Evolutionary conservation across 1,140 invertebrate species (phyloP), one percentile per base, ranked within the genome.

Genomic region (Aphidius ervi): DNA sequence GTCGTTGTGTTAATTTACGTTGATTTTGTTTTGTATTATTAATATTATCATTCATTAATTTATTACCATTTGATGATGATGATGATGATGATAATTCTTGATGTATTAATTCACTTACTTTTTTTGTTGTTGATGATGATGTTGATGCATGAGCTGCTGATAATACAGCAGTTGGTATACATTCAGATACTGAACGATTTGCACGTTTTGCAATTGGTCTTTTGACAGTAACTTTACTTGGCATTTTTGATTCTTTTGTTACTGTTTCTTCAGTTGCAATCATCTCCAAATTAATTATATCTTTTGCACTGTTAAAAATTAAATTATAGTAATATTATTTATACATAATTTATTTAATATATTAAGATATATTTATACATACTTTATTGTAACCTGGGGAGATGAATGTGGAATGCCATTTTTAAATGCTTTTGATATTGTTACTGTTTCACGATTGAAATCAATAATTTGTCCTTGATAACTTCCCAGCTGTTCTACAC

Each of bases 401-500:
- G 83, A 77, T 47, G 81, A 79, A 67, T 85, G 78, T 47, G 89
- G 89, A 23, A 92, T 83, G 5, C 91, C 91, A 81, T 95, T 92
- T 62, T 87, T 84, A 74, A 91, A 93, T 7, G 88, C 86, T 73
- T 91, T 87, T 9, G 81, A 83, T 41, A 95, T 81, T 4, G 88
- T 91, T 46, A 95, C 85, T 39, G 85, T 85, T 64, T 81, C 77
- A 49, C 84, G 83, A 65, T 90, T 87, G 9, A 92, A 87, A 69
- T 86, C 83, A 31, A 84, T 74, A 58, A 95, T 92, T 68, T 89
- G 86, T 20, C 93, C 93, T 74, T 94, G 91, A 72, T 87, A 92
- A 57, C 83, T 86, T 23, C 87, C 88, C 42, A 88, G 68, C 45
- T 80, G 75, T 50, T 88, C 83, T 0, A 82, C 82, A 71, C 89